phyloP scores from a whole-genome alignment of 35 echinoderm and acorn worm species.

The Heliocidaris erythrogramma region DNA sequence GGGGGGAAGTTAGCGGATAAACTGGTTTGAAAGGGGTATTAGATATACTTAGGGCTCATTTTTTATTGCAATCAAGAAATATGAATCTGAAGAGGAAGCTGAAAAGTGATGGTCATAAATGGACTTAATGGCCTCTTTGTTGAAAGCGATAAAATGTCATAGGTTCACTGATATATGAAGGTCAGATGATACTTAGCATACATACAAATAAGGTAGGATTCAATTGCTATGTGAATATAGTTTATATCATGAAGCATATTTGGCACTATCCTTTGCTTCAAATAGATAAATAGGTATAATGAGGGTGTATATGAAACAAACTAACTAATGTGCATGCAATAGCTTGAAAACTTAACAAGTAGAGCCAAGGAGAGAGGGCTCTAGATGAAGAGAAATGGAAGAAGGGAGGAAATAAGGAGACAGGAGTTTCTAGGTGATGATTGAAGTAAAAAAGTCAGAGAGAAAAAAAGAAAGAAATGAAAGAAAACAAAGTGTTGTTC shows the following conservation, averaged over 20 bases:
- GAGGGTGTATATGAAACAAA: not conserved
- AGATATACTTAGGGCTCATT: no score
- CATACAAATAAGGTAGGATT: not conserved
- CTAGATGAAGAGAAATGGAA: not conserved
- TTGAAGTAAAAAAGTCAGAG: not conserved
- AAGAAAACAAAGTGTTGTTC: conserved; percentile 17
- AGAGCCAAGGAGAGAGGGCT: not conserved
- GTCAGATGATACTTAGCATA: not conserved
- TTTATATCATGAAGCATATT: not conserved
- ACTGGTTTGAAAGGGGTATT: no score
- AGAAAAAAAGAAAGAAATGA: not conserved
- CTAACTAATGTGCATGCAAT: not conserved
- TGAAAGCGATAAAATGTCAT: not conserved
- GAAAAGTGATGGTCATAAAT: not conserved
- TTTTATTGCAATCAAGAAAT: no score
- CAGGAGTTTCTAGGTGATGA: not conserved
- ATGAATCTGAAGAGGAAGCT: not conserved
- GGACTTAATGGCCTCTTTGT: not conserved
- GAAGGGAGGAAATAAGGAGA: not conserved
- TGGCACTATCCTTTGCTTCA: not conserved
- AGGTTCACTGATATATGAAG: not conserved
- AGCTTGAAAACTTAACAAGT: not conserved
- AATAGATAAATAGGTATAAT: not conserved
- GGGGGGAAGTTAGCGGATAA: no score
- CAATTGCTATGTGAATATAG: not conserved